A percentile compares a stretch with the other conserved stretches of the same genome.
Conservation (phyloP, 2,888 invertebrate species). For the Drosophila merina region DNA sequence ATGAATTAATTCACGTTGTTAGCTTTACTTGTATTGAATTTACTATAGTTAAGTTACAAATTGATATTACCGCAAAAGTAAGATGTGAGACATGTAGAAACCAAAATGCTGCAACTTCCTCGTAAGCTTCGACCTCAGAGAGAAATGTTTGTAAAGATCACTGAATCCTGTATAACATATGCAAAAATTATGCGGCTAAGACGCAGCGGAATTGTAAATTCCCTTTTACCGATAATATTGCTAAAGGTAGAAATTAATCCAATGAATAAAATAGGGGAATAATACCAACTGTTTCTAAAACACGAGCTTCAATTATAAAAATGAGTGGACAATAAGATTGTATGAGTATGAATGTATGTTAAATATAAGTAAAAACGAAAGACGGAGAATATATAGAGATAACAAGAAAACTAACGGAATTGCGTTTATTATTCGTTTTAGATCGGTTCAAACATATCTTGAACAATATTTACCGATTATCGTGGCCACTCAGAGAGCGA, state of each 20-base stretch:
- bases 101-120: slow-evolving; percentile 69
- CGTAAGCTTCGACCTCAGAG: slow-evolving; percentile 44
- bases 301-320: slow-evolving; percentile 64
- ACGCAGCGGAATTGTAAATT: slow-evolving; percentile 37
- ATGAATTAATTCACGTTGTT: slow-evolving; percentile 55
- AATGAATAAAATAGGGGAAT: slow-evolving; percentile 40
- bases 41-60: slow-evolving; percentile 68
- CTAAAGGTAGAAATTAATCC: slow-evolving; percentile 15
- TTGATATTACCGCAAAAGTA: slow-evolving; percentile 67
- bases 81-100: slow-evolving; percentile 49
- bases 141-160: slow-evolving; percentile 51
- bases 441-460: too few species aligned
- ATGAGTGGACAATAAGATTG: slow-evolving; percentile 68
- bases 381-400: slow-evolving; percentile 65
- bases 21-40: slow-evolving; percentile 73
- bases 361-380: slow-evolving; percentile 53
- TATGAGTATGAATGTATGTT: slow-evolving; percentile 51
- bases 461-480: too few species aligned
- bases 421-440: neutral
- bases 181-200: slow-evolving; percentile 6
- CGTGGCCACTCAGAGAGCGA: too few species aligned
- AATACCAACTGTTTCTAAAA: slow-evolving; percentile 38
- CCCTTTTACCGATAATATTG: slow-evolving; percentile 41
- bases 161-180: slow-evolving; percentile 4
- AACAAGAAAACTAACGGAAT: slow-evolving; percentile 17